A percentile compares a stretch with the other conserved stretches of the same genome.
phyloP scores from a whole-genome alignment of 2,888 invertebrate genomes.

The Rotaria macrura region DNA sequence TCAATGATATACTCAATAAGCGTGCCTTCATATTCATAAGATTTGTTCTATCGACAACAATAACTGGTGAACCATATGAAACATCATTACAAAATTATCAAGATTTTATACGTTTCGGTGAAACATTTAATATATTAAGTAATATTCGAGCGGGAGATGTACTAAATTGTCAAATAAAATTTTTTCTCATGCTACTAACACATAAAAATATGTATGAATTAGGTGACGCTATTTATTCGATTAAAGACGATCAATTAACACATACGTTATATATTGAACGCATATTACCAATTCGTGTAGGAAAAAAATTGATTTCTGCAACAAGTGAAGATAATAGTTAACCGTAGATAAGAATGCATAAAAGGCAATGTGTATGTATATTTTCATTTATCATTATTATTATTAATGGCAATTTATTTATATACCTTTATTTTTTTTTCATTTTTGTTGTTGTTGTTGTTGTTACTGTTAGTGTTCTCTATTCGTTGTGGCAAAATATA shows the following conservation, averaged over 20 bases:
- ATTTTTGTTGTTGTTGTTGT: background rate
- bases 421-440: background rate
- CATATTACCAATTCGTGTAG: background rate
- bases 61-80: background rate
- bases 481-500: background rate
- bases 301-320: background rate
- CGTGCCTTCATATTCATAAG: background rate
- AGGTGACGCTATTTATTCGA: background rate
- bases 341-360: background rate
- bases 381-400: background rate
- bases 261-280: background rate
- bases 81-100: background rate
- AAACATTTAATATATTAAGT: background rate
- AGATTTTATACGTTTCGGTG: slow-evolving; percentile 16
- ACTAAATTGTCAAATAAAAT: background rate
- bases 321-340: background rate
- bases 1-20: background rate
- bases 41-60: background rate
- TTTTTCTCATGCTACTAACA: background rate
- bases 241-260: background rate
- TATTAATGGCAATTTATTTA: no score
- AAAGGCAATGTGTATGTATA: background rate
- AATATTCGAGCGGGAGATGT: background rate
- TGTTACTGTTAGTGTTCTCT: background rate
- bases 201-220: background rate